Evolutionary conservation across 2,797 vertebrate species (phyloP), one percentile per base, ranked within the genome.

Genomic region (Bufotes viridis): DNA sequence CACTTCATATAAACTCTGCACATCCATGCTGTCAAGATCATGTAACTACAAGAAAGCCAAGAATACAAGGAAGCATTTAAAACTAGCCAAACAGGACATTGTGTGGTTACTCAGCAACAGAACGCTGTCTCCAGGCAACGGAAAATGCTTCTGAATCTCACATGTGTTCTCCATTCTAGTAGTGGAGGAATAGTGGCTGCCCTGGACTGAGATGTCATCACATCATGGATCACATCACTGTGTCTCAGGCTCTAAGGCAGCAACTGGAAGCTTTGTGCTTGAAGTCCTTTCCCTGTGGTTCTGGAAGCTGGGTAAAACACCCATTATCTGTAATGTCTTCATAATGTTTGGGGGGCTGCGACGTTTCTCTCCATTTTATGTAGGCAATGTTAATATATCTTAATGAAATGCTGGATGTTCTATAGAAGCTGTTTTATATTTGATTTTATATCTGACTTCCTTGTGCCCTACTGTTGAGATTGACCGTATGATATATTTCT

Each of bases 231-330:
- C 13, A 6, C 17, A 11, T 55, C 81, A 87, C 90, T 0, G 14
- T 96, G 9, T 95, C 93, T 0, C 93, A 91, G 0, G 95, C 93
- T 42, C 87, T 97, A 12, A 81, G 90, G 87, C 87, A 94, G 82
- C 93, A 94, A 55, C 92, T 97, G 83, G 81, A 4, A 22, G 51
- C 0, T 20, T 90, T 98, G 89, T 92, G 94, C 82, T 93, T 97
- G 89, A 92, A 22, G 5, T 94, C 96, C 72, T 97, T 97, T 90
- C 97, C 97, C 2, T 96, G 96, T 9, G 95, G 96, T 89, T 0
- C 58, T 0, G 96, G 96, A 84, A 94, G 93, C 92, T 96, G 96
- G 97, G 97, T 97, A 94, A 91, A 57, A 67, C 18, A 15, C 0
- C 17, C 67, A n/a, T 42, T 63, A 17, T 63, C 17, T 61, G 26